Evolutionary conservation across 2,888 invertebrate genomes (phyloP).

Genomic region (Zhuqinia jingwanae): DNA sequence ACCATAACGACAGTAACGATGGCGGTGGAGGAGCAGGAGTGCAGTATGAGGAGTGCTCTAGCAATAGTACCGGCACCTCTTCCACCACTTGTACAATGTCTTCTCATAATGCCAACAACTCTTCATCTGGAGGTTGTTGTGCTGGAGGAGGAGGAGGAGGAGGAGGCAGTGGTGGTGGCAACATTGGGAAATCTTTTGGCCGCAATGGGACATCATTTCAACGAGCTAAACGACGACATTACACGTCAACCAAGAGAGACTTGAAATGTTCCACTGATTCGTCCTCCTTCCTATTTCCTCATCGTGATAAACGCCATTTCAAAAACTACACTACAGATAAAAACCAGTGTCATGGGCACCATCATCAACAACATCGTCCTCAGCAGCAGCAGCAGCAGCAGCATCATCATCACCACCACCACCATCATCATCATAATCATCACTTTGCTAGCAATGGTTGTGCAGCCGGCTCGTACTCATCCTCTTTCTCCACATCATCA

Average conservation of each 20-base stretch:
- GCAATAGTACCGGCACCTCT: not conserved
- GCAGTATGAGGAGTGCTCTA: conserved; percentile 66
- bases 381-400: no score
- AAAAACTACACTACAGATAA: conserved; percentile 63
- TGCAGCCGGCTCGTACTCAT: not conserved
- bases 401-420: conserved; percentile 30
- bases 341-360: conserved; percentile 66
- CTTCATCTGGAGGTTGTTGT: conserved; percentile 64
- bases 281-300: conserved; percentile 56
- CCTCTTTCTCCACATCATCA: not conserved
- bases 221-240: conserved; percentile 74
- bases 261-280: conserved; percentile 65
- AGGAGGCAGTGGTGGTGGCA: not conserved
- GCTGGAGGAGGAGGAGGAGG: not conserved
- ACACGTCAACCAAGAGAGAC: conserved; percentile 72
- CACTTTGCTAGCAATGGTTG: no score
- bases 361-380: conserved; percentile 47
- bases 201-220: conserved; percentile 76
- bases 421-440: not conserved
- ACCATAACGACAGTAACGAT: conserved; percentile 56
- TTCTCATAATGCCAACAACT: conserved; percentile 32
- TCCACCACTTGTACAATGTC: no score
- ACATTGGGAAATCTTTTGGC: conserved; percentile 71
- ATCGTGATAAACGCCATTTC: conserved; percentile 74
- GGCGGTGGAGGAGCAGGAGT: conserved; percentile 5